Percentiles rank a stretch among this genome's conserved stretches.
These are phyloP conservation scores for Entomobrya proxima DNA, from an alignment of 2,888 invertebrate genomes.

Conservation along the genomic window DNA sequence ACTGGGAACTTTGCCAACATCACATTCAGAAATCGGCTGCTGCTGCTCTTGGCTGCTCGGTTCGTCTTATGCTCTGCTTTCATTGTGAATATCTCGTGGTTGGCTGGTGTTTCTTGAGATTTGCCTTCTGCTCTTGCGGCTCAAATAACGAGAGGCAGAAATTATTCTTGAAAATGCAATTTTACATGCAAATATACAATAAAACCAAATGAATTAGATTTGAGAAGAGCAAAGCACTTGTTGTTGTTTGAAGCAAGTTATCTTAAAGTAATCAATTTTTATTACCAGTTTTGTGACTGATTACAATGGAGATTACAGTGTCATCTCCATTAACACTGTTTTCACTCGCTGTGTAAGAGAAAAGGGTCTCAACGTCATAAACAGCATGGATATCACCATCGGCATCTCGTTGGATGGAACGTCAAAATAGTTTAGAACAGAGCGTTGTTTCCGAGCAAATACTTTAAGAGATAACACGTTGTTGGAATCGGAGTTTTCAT, in stretches of 20 bases:
- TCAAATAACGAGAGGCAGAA: background rate
- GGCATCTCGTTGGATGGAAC: slow-evolving; percentile 17
- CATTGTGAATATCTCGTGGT: no score
- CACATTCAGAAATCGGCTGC: slow-evolving; percentile 66
- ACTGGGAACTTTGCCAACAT: slow-evolving; percentile 67
- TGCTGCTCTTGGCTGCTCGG: slow-evolving; percentile 38
- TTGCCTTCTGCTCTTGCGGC: background rate
- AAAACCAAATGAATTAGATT: background rate
- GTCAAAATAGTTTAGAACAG: background rate
- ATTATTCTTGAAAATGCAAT: background rate
- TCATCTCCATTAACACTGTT: no score
- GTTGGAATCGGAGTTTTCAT: background rate
- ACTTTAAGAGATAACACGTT: background rate
- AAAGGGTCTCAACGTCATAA: background rate
- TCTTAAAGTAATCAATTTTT: background rate
- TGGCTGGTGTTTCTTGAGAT: background rate
- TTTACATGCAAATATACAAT: background rate
- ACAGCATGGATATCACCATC: background rate
- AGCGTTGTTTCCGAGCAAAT: background rate
- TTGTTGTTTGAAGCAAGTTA: background rate
- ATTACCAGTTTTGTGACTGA: no score
- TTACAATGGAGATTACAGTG: no score
- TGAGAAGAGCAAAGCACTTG: background rate
- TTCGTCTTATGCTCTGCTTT: background rate
- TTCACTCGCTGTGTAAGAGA: background rate